A percentile compares a stretch with the other conserved stretches of the same genome.
These are phyloP conservation scores for Grammomys dolichurus DNA, from an alignment of 2,113 vertebrate genomes.

Conservation along the genomic window DNA sequence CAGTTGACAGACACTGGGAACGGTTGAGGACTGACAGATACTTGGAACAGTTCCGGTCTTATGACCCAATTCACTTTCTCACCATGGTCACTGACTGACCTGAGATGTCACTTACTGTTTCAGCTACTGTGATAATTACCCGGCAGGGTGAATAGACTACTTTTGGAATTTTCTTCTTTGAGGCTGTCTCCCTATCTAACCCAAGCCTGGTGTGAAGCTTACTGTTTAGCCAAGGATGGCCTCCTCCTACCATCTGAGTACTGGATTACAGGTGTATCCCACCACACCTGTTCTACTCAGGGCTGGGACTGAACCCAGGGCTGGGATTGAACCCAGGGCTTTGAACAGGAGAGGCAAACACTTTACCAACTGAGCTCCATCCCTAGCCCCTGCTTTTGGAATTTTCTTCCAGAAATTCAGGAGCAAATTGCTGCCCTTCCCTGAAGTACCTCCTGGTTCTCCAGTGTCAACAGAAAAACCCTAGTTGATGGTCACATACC, in stretches of 20 bases:
- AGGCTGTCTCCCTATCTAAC: not conserved
- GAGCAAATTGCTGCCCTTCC: not conserved
- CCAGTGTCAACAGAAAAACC: not conserved
- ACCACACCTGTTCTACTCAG: not conserved
- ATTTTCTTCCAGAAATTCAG: constrained; percentile 17
- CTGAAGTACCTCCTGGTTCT: not conserved
- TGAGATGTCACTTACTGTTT: not conserved
- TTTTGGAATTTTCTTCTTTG: constrained; percentile 26
- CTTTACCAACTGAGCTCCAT: not conserved
- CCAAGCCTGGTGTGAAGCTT: not conserved
- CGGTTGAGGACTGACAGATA: too few relatives aligned
- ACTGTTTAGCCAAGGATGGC: not conserved
- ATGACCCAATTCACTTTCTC: not conserved
- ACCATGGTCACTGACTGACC: too few relatives aligned
- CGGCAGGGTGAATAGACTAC: not conserved
- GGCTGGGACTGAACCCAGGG: not conserved
- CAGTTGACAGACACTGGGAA: too few relatives aligned
- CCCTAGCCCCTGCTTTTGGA: not conserved
- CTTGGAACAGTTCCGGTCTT: not conserved
- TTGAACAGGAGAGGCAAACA: not conserved
- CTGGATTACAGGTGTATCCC: not conserved
- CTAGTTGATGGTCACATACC: not conserved
- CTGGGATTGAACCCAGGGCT: not conserved
- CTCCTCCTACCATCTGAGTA: not conserved
- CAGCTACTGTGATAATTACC: not conserved